phyloP scores from a whole-genome alignment of 2,113 vertebrate species.

The Micromys minutus region DNA sequence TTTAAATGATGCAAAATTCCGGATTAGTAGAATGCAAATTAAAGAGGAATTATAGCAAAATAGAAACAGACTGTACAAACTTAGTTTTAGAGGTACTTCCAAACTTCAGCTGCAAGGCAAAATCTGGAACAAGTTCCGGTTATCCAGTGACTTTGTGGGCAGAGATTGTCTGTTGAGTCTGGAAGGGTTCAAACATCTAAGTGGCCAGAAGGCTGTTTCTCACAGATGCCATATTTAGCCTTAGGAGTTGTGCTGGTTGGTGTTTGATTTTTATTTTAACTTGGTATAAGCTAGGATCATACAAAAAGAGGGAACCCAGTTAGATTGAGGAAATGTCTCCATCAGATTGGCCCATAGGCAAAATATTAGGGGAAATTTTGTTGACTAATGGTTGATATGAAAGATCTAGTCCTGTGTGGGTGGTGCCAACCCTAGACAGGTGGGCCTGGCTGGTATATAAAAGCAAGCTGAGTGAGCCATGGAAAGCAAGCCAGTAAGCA shows the following conservation, averaged over 20 bases:
- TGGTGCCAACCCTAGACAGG: background rate
- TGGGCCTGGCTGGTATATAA: background rate
- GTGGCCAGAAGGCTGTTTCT: background rate
- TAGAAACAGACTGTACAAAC: slow-evolving; percentile 64
- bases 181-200: background rate
- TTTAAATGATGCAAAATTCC: slow-evolving; percentile 73
- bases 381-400: background rate
- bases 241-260: background rate
- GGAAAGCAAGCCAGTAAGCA: background rate
- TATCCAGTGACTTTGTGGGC: background rate
- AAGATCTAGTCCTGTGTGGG: background rate
- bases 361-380: too few species aligned
- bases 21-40: slow-evolving; percentile 70
- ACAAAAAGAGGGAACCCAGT: background rate
- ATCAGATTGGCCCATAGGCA: background rate
- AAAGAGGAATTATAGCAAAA: slow-evolving; percentile 69
- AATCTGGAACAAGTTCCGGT: background rate
- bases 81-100: slow-evolving; percentile 63
- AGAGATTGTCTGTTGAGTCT: slow-evolving; percentile 56
- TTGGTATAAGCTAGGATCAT: background rate
- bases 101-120: slow-evolving; percentile 44
- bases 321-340: background rate
- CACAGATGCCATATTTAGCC: background rate
- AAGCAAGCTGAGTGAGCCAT: background rate
- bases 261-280: background rate